Percentiles rank a stretch among this genome's conserved stretches.
Conservation (phyloP, 2,113 vertebrate genomes). For the Ellobius talpinus region DNA sequence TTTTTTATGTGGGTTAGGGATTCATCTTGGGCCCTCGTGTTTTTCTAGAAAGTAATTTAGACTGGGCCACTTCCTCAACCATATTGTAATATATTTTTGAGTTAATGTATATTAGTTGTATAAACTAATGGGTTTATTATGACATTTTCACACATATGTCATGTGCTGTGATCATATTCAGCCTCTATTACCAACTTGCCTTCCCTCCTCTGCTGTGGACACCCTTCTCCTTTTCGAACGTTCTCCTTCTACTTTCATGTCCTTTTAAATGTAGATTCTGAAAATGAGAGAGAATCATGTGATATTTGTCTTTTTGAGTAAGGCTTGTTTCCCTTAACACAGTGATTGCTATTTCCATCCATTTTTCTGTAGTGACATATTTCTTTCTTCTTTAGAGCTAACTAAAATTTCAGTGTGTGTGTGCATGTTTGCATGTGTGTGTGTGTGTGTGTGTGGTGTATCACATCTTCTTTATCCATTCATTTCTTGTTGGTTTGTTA, state of each 20-base stretch:
- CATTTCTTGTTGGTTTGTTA: not conserved
- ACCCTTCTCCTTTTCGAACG: not conserved
- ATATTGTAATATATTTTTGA: not conserved
- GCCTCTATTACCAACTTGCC: not conserved
- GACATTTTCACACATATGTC: not conserved
- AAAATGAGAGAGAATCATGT: not conserved
- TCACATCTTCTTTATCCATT: not conserved
- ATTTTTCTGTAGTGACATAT: not conserved
- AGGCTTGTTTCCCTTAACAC: not conserved
- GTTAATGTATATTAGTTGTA: not conserved
- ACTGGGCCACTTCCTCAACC: not conserved
- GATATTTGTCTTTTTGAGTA: not conserved
- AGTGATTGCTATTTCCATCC: not conserved
- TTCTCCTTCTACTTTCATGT: not conserved
- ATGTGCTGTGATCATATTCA: not conserved
- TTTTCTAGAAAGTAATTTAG: not conserved
- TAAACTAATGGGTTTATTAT: not conserved
- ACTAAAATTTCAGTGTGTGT: not conserved
- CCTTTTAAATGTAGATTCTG: not conserved
- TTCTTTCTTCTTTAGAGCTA: not conserved
- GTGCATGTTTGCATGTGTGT: not conserved
- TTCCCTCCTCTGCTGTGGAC: not conserved
- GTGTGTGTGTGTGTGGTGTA: not conserved
- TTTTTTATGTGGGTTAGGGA: not conserved
- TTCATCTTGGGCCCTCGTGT: not conserved